Base-by-base conservation (phyloP, 2,888 invertebrate genomes). In the Germaria angustata region DNA sequence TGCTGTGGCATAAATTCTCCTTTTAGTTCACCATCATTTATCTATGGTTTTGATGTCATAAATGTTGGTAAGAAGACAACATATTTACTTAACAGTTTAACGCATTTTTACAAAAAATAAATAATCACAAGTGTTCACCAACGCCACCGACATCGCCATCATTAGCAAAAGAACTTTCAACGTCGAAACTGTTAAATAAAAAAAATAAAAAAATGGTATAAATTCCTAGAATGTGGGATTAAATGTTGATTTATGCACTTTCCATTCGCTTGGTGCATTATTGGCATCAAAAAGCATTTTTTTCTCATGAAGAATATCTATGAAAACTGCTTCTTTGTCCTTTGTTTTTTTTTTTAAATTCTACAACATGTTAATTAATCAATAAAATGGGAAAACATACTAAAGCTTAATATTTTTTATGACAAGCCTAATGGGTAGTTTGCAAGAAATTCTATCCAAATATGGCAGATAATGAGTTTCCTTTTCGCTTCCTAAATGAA, bases 81-180 rank as follows among this genome's bases (percentile, higher is more conserved):
- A 46, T 81, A 51, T 82, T 78, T 63, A 41, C 36, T 69, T 51
- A 82, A 78, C 69, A 68, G 55, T 69, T 78, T 82, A 78, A 51
- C 78, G 49, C 78, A 73, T 68, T 65, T 75, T 39, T 66, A 49
- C 24, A 57, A 28, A 46, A 61, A 46, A 41, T 0, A 59, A 51
- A 51, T 32, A 59, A 75, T 57, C n/a, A 63, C 44, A 72, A 57
- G 36, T 76, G 76, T 57, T 66, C 57, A 68, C 57, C 39, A 57
- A 28, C 55, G 36, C 46, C 46, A 57, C 24, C n/a, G 6, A 28
- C 24, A 57, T 22, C 17, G 8, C 2, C 49, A 28, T 11, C 17
- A 55, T 46, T 34, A 15, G 20, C 49, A 57, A 44, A 59, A 68
- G 22, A 73, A 65, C 24, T 73, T 81, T 59, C 22, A 15, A 9